Conservation (phyloP, 2,888 invertebrate species). For the Ariolimax columbianus region DNA sequence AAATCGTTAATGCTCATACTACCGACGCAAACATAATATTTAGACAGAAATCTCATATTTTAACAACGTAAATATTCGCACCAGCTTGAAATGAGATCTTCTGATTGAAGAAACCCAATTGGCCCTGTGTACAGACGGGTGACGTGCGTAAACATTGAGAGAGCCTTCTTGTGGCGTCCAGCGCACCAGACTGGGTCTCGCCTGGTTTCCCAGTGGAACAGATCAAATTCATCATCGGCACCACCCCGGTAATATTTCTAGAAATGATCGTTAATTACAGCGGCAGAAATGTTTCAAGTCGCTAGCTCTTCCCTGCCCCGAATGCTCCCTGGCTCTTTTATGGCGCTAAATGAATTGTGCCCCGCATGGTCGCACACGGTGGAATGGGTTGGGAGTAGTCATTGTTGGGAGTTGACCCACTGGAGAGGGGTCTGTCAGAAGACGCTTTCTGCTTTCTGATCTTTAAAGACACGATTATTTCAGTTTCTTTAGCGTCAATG, state of each 20-base stretch:
- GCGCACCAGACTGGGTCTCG: constrained; percentile 33
- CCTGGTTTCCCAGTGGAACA: constrained; percentile 47
- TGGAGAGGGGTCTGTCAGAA: not conserved
- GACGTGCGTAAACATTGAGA: constrained; percentile 36
- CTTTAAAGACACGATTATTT: not conserved
- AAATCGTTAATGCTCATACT: constrained; percentile 40
- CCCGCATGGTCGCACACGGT: constrained; percentile 31
- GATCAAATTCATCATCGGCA: constrained; percentile 56
- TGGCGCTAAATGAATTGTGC: constrained; percentile 44
- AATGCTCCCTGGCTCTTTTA: constrained; percentile 34
- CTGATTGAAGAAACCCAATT: constrained; percentile 51
- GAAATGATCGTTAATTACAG: constrained; percentile 58
- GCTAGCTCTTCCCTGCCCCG: constrained; percentile 33
- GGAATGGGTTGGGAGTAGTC: constrained; percentile 14
- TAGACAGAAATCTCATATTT: constrained; percentile 50
- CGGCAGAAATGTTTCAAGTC: constrained; percentile 51
- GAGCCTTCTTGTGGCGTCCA: constrained; percentile 32
- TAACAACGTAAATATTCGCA: constrained; percentile 48
- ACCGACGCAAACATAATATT: constrained; percentile 46
- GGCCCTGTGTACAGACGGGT: constrained; percentile 41
- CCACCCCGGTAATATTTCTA: constrained; percentile 49
- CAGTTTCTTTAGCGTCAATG: too few relatives aligned
- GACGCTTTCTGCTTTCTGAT: constrained; percentile 24
- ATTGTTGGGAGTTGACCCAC: constrained; percentile 6
- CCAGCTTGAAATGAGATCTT: constrained; percentile 53